Percentiles rank a stretch among this genome's conserved stretches.
Evolutionary conservation across 1,140 invertebrate species (phyloP).

Genomic region (Formica selysi): DNA sequence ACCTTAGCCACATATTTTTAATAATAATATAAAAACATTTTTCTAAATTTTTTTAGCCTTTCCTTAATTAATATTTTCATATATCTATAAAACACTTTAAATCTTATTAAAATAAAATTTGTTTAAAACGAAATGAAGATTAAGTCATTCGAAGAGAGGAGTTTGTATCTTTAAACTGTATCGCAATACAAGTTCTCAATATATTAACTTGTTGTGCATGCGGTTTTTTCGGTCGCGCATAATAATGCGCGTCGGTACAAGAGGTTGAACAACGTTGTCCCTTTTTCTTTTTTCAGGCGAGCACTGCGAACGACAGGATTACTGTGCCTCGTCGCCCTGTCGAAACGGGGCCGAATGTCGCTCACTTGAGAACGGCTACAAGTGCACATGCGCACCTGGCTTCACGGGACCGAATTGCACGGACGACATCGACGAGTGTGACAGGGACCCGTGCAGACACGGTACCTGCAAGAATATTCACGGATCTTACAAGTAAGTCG

Average conservation of each 20-base stretch:
- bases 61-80: conserved; percentile 8
- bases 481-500: conserved; percentile 95
- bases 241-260: conserved; percentile 7
- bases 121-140: neutral
- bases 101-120: neutral
- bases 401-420: conserved; percentile 95
- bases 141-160: neutral
- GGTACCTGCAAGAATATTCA: conserved; percentile 95
- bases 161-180: neutral
- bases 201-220: neutral
- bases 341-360: conserved; percentile 94
- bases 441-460: conserved; percentile 91
- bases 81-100: neutral
- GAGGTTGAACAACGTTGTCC: conserved; percentile 9
- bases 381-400: conserved; percentile 94
- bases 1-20: neutral
- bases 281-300: conserved; percentile 88
- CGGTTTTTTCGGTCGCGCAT: neutral
- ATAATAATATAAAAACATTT: neutral
- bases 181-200: conserved; percentile 1
- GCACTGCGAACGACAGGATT: conserved; percentile 95
- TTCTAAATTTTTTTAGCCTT: neutral
- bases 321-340: conserved; percentile 95
- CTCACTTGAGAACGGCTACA: conserved; percentile 91
- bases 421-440: conserved; percentile 96